Percentiles rank a stretch among this genome's conserved stretches.
Conservation (phyloP, 2,888 invertebrate species). For the Sminthurides aquaticus region DNA sequence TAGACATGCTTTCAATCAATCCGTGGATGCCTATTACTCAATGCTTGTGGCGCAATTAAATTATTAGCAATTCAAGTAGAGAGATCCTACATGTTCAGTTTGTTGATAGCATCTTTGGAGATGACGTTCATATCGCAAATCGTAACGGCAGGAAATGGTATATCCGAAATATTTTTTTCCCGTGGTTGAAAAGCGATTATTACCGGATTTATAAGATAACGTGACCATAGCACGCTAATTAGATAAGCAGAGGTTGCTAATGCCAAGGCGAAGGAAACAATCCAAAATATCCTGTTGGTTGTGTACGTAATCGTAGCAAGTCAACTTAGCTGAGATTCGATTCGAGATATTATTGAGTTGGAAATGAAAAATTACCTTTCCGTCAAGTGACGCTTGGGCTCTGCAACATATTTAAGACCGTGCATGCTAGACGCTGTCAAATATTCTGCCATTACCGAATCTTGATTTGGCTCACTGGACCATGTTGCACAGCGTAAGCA, state of each 20-base stretch:
- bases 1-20: too few relatives aligned
- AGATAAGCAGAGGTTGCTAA: background rate
- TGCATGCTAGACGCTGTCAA: background rate
- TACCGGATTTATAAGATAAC: background rate
- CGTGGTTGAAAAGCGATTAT: background rate
- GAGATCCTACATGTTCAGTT: background rate
- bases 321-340: background rate
- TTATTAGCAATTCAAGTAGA: too few relatives aligned
- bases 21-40: too few relatives aligned
- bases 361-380: background rate
- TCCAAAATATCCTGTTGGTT: background rate
- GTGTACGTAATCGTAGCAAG: background rate
- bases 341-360: background rate
- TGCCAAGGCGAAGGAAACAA: background rate
- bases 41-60: too few relatives aligned
- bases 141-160: slow-evolving; percentile 3
- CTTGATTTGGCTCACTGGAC: background rate
- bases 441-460: background rate
- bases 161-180: background rate
- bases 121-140: background rate
- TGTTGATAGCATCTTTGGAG: background rate
- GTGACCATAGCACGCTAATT: background rate
- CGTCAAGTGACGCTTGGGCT: background rate
- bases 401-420: background rate
- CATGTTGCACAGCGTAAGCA: background rate